Conservation (phyloP, 2,888 invertebrate genomes). For the Syrista parreyssii region DNA sequence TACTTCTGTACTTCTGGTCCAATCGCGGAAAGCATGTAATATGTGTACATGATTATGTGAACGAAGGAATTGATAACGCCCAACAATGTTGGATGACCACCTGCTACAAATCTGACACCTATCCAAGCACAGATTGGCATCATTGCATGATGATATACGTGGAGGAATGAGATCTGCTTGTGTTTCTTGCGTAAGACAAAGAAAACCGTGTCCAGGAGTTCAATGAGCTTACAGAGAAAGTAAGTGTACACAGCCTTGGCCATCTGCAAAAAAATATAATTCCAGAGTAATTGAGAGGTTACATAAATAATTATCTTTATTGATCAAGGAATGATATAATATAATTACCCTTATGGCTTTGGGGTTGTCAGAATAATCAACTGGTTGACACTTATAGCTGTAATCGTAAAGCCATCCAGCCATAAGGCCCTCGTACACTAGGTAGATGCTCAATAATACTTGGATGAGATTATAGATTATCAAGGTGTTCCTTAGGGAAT, state of each 20-base stretch:
- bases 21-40: conserved; percentile 88
- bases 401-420: conserved; percentile 70
- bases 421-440: conserved; percentile 73
- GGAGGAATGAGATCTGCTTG: conserved; percentile 87
- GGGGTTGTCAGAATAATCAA: conserved; percentile 73
- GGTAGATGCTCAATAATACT: conserved; percentile 82
- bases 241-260: conserved; percentile 70
- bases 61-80: conserved; percentile 90
- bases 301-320: background rate
- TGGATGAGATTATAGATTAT: conserved; percentile 90
- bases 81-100: conserved; percentile 89
- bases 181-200: conserved; percentile 92
- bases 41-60: conserved; percentile 92
- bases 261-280: conserved; percentile 54
- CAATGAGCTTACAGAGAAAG: conserved; percentile 82
- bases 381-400: conserved; percentile 79
- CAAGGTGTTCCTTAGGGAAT: conserved; percentile 80
- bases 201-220: conserved; percentile 85
- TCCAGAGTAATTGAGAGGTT: background rate
- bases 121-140: conserved; percentile 86
- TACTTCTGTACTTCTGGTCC: conserved; percentile 90
- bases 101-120: conserved; percentile 82
- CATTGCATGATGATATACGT: conserved; percentile 88
- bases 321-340: background rate
- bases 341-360: conserved; percentile 73